Base-by-base conservation (phyloP, 2,797 vertebrate species). In the Austrolebias charrua region DNA sequence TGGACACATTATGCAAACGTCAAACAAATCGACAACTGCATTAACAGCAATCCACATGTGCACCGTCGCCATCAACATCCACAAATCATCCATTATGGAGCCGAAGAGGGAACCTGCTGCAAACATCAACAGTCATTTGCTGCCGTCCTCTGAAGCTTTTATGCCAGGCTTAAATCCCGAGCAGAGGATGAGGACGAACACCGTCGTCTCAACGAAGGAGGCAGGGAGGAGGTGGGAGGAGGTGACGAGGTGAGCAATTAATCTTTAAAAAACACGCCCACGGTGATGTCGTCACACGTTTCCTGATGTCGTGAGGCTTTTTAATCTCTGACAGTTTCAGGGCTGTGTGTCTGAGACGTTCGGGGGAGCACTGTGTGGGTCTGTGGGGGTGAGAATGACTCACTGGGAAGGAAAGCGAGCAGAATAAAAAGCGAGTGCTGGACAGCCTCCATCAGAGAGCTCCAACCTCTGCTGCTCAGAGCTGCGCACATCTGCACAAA, bases 281-380 rank as follows among this genome's bases (percentile, higher is more conserved):
- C 62, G 63, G 61, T 74, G 69, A 78, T 78, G 71, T 79, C 72
- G 76, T 76, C 83, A 71, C 35, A 65, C 73, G 60, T 82, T 71
- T 76, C 67, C 74, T 80, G 29, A 15, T 9, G 51, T 66, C 75
- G 73, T 61, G 79, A 84, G 81, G 71, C 75, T 84, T 84, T n/a
- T 80, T 84, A 86, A 85, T 90, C 78, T 80, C 63, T 56, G 69
- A 65, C 60, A 50, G 73, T 58, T 84, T 63, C 73, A 76, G 64
- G 73, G 82, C 67, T 58, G 72, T 58, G 72, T 58, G 59, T 71
- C 55, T 69, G 63, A 49, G 62, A 63, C 53, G 59, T 4, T 50
- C 20, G 47, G 40, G 14, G 43, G 38, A 40, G 12, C 6, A 16
- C 5, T 15, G 42, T 33, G 49, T 45, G 59, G 50, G 20, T 8